Conservation (phyloP, 1,140 invertebrate genomes). For the Drosophila repletoides region DNA sequence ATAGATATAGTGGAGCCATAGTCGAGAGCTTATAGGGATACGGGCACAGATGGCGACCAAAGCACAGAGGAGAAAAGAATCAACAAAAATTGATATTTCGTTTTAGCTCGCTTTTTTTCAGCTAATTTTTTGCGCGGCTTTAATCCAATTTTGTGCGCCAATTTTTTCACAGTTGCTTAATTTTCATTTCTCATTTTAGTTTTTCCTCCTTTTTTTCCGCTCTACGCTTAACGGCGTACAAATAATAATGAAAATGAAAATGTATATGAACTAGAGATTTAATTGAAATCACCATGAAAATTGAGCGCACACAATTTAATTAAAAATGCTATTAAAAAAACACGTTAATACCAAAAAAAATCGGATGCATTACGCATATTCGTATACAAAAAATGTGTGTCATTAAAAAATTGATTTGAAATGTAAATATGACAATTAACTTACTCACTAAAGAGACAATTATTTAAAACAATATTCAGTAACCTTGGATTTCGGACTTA, state of each 20-base stretch:
- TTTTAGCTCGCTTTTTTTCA: conserved; percentile 32
- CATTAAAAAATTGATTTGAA: no score
- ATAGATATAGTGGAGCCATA: conserved; percentile 3
- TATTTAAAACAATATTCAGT: no score
- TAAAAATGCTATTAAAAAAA: conserved; percentile 21
- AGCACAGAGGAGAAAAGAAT: not conserved
- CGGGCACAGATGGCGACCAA: conserved; percentile 7
- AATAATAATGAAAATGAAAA: conserved; percentile 23
- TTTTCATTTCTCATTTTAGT: not conserved
- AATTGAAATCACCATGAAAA: conserved; percentile 40
- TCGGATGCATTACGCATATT: no score
- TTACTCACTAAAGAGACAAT: no score
- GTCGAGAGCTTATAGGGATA: not conserved
- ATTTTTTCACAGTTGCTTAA: not conserved
- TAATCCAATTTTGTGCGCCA: conserved; percentile 21
- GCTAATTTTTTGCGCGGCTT: conserved; percentile 19
- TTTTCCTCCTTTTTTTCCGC: no score
- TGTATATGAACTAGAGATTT: conserved; percentile 3
- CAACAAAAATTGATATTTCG: conserved; percentile 7
- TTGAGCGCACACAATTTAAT: conserved; percentile 23
- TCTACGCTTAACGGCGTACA: no score
- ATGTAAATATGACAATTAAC: conserved; percentile 1
- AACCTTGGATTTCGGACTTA: no score
- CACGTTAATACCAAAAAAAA: not conserved
- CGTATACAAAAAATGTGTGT: no score